Percentiles rank a stretch among this genome's conserved stretches.
Evolutionary conservation across 2,113 vertebrate species (phyloP).

Genomic region (Pterophyllum scalare): DNA sequence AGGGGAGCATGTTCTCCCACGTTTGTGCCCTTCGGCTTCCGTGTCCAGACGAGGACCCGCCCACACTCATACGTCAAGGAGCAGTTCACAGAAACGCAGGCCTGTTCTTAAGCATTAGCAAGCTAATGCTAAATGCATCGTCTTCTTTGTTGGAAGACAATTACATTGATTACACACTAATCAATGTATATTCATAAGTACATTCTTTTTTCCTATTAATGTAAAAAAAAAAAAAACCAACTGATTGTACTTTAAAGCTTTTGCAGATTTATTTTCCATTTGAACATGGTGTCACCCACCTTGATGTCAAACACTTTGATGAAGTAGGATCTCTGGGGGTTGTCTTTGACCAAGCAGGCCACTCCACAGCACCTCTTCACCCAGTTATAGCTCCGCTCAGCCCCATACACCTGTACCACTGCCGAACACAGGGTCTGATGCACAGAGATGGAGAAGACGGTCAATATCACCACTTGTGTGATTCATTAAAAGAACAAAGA

Average conservation of each 20-base stretch:
- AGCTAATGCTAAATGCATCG: too few relatives aligned
- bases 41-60: too few relatives aligned
- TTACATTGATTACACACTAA: too few relatives aligned
- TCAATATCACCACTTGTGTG: neutral
- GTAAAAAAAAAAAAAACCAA: too few relatives aligned
- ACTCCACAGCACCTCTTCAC: conserved; percentile 96
- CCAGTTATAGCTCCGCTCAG: conserved; percentile 91
- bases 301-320: conserved; percentile 97
- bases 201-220: too few relatives aligned
- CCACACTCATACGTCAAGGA: too few relatives aligned
- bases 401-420: conserved; percentile 92
- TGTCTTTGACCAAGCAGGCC: conserved; percentile 97
- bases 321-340: conserved; percentile 98
- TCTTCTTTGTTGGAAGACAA: too few relatives aligned
- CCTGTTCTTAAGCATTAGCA: too few relatives aligned
- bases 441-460: neutral
- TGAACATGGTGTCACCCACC: conserved; percentile 78
- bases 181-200: too few relatives aligned
- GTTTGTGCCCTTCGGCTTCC: too few relatives aligned
- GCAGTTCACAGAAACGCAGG: too few relatives aligned
- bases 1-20: too few relatives aligned
- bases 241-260: neutral
- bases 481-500: neutral
- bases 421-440: conserved; percentile 92
- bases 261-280: neutral